These are phyloP conservation scores for Grammomys dolichurus DNA, from an alignment of 2,113 vertebrate species.

Conservation along the genomic window DNA sequence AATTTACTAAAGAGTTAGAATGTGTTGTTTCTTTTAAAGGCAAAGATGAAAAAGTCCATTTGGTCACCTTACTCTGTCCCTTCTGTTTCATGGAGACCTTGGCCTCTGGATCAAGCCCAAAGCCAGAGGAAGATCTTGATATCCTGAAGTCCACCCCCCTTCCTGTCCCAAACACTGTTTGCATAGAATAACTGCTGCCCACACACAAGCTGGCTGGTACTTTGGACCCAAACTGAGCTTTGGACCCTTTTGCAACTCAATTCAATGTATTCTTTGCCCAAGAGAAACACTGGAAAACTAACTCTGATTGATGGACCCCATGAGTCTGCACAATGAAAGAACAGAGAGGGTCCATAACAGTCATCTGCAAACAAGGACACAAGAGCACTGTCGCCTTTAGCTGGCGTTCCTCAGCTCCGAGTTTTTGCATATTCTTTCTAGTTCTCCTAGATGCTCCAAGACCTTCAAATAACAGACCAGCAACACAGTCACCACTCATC, in stretches of 20 bases:
- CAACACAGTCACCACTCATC: not conserved
- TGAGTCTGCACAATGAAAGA: not conserved
- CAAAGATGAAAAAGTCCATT: not conserved
- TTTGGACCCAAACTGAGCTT: conserved; percentile 86
- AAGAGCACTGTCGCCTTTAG: not conserved
- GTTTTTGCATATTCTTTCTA: not conserved
- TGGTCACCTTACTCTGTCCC: not conserved
- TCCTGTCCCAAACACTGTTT: conserved; percentile 72
- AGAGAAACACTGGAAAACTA: conserved; percentile 28
- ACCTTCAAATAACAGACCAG: not conserved
- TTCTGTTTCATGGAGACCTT: conserved; percentile 46
- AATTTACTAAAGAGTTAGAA: conserved; percentile 15
- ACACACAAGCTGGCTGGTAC: conserved; percentile 73
- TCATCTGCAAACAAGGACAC: not conserved
- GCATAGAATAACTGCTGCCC: conserved; percentile 52
- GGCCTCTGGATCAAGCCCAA: conserved; percentile 60
- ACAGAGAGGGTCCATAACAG: not conserved
- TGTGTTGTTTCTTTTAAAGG: conserved; percentile 39
- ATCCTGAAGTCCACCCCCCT: conserved; percentile 16
- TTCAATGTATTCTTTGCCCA: conserved; percentile 42
- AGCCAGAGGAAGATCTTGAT: conserved; percentile 30
- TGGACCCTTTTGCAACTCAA: conserved; percentile 84
- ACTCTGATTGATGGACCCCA: not conserved
- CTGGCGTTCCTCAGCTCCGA: not conserved
- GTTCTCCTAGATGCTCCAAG: conserved; percentile 1